Evolutionary conservation across 2,113 vertebrate genomes (phyloP).

Genomic region (Alethe diademata): DNA sequence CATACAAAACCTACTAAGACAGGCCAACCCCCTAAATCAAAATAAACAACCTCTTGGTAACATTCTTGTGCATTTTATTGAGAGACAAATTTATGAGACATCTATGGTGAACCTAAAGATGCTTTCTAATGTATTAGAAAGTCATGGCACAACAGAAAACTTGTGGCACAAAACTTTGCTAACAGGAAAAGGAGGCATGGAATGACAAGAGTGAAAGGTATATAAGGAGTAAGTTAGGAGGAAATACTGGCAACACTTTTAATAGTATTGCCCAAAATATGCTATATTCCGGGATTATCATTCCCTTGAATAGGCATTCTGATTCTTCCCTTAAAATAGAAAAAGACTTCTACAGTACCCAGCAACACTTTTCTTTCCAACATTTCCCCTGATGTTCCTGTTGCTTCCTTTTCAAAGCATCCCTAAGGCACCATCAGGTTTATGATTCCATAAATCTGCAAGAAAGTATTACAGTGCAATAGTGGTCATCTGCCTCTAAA

Average conservation of each 20-base stretch:
- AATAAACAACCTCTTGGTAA: background rate
- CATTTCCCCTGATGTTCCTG: background rate
- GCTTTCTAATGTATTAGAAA: background rate
- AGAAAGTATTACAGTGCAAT: conserved; percentile 50
- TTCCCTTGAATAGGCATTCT: background rate
- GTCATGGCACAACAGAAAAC: background rate
- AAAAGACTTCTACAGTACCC: background rate
- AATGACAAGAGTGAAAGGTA: background rate
- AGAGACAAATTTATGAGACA: background rate
- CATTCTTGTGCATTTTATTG: background rate
- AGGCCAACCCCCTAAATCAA: background rate
- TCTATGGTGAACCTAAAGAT: background rate
- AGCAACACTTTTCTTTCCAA: background rate
- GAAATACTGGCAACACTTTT: background rate
- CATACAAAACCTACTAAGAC: background rate
- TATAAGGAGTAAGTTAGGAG: background rate
- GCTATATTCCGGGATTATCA: background rate
- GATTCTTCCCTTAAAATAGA: background rate
- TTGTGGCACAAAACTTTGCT: background rate
- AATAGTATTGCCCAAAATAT: background rate
- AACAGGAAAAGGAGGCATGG: background rate
- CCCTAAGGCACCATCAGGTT: conserved; percentile 42
- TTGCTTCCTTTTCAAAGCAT: conserved; percentile 16
- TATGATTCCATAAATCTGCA: conserved; percentile 64
- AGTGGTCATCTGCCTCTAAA: conserved; percentile 62